phyloP scores from a whole-genome alignment of 2,113 vertebrate genomes.

The Spheniscus mendiculus region DNA sequence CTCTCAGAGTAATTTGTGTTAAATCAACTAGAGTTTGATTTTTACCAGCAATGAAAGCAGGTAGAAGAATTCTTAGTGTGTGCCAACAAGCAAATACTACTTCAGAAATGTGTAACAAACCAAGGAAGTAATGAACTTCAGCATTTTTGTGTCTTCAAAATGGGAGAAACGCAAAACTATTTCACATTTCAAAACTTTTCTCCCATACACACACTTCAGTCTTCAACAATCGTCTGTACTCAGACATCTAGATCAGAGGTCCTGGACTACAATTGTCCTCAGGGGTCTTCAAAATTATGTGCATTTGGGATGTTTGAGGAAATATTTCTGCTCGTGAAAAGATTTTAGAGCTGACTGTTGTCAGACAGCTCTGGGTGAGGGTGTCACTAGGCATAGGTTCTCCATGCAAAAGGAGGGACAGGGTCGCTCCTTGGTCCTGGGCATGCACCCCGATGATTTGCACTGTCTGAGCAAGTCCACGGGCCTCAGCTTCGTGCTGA shows the following conservation, averaged over 20 bases:
- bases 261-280: background rate
- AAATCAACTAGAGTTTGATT: background rate
- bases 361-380: too few species aligned
- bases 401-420: too few species aligned
- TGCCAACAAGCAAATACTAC: background rate
- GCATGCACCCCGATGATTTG: rapidly evolving
- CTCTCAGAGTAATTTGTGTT: background rate
- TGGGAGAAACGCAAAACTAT: background rate
- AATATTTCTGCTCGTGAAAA: background rate
- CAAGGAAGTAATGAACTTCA: background rate
- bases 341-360: background rate
- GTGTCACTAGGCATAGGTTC: background rate
- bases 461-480: rapidly evolving
- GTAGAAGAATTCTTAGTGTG: background rate
- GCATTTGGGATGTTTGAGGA: background rate
- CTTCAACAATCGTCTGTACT: background rate
- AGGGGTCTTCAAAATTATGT: background rate
- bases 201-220: background rate
- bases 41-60: background rate
- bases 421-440: rapidly evolving
- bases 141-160: background rate
- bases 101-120: background rate
- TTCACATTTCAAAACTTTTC: background rate
- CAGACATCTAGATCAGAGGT: background rate
- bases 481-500: background rate